Conservation (phyloP, 2,797 vertebrate genomes). For the Melopsittacus undulatus region DNA sequence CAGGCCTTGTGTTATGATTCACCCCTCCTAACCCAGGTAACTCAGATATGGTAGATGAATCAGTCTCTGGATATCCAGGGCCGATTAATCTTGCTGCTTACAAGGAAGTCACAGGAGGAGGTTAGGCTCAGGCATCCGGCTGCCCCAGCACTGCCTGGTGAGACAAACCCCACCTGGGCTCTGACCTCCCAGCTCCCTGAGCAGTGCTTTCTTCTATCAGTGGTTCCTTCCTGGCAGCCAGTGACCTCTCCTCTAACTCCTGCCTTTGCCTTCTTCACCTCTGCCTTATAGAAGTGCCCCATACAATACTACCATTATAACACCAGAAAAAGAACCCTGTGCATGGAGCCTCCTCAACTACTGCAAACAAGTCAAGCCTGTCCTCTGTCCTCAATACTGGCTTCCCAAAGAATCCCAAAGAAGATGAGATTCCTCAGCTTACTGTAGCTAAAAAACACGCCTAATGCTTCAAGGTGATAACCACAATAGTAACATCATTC, state of each 20-base stretch:
- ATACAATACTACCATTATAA: neutral
- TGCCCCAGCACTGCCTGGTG: neutral
- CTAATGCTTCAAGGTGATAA: conserved; percentile 31
- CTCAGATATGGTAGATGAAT: neutral
- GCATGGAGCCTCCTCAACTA: neutral
- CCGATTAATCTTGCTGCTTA: neutral
- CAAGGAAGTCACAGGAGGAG: neutral
- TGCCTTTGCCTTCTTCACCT: conserved; percentile 11
- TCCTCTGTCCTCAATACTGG: neutral
- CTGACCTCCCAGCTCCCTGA: conserved; percentile 3
- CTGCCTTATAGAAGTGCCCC: neutral
- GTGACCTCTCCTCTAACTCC: neutral
- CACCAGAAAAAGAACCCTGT: neutral
- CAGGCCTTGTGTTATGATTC: neutral
- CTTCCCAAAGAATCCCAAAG: neutral
- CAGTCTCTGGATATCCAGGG: neutral
- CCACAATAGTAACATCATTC: conserved; percentile 34
- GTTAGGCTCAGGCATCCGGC: neutral
- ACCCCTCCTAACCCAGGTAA: conserved; percentile 15
- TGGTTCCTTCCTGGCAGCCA: conserved; percentile 8
- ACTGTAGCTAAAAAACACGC: neutral
- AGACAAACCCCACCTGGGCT: conserved; percentile 38
- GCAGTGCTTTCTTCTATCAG: neutral
- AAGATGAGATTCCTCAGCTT: neutral
- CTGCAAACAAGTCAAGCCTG: neutral